Conservation (phyloP, 1,140 invertebrate genomes). For the Atta texana region DNA sequence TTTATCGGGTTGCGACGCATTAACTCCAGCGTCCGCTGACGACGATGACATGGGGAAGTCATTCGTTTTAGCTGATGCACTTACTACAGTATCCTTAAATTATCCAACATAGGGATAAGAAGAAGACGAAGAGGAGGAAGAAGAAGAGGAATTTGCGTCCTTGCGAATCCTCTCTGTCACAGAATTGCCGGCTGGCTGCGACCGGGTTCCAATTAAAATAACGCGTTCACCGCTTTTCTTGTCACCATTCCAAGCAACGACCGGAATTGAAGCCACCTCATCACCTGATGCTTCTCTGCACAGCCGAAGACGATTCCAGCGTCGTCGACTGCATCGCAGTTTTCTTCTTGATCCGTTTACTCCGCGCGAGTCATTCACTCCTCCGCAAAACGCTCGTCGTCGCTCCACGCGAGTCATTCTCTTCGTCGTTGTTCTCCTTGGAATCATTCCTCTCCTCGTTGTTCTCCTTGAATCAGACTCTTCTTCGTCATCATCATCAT, state of each 20-base stretch:
- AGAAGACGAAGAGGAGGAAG: background rate
- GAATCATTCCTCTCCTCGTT: constrained; percentile 56
- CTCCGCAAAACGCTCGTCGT: constrained; percentile 4
- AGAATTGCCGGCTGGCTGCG: constrained; percentile 42
- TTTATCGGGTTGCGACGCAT: constrained; percentile 20
- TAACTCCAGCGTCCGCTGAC: background rate
- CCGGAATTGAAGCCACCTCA: constrained; percentile 57
- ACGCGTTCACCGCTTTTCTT: constrained; percentile 76
- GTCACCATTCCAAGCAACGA: constrained; percentile 63
- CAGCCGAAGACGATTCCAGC: constrained; percentile 22
- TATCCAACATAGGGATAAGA: constrained; percentile 61
- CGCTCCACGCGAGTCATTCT: constrained; percentile 55
- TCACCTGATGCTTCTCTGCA: constrained; percentile 40
- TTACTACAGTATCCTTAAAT: constrained; percentile 76
- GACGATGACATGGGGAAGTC: constrained; percentile 68
- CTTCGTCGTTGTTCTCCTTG: constrained; percentile 59
- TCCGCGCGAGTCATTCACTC: constrained; percentile 57
- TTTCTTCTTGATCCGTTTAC: constrained; percentile 60
- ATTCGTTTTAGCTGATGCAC: constrained; percentile 69
- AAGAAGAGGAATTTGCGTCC: constrained; percentile 63
- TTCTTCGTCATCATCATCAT: constrained; percentile 46
- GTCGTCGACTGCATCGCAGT: constrained; percentile 17
- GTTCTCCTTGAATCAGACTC: constrained; percentile 54
- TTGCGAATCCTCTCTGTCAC: constrained; percentile 52
- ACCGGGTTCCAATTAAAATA: constrained; percentile 74